Evolutionary conservation across 2,797 vertebrate species (phyloP).

Genomic region (Yasuhikotakia modesta): DNA sequence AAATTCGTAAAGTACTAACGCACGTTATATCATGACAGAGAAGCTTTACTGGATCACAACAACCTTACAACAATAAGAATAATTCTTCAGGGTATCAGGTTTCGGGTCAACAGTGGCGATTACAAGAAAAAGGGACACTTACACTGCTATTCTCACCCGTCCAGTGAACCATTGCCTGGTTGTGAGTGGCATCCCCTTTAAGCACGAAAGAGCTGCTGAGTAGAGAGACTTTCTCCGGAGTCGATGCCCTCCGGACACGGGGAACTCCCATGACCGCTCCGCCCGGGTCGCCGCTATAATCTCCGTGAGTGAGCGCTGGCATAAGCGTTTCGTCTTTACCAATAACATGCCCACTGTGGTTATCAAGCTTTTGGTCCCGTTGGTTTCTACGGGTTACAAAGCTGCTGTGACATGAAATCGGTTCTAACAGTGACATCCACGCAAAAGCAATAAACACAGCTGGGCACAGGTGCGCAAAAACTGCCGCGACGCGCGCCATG

Average conservation of each 20-base stretch:
- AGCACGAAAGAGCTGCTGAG: slow-evolving; percentile 96
- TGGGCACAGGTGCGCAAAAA: slow-evolving; percentile 68
- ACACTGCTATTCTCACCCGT: slow-evolving; percentile 99
- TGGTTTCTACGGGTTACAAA: slow-evolving; percentile 64
- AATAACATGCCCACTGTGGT: slow-evolving; percentile 45
- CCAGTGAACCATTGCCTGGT: slow-evolving; percentile 99
- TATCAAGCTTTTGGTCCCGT: slow-evolving; percentile 58
- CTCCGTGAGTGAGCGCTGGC: slow-evolving; percentile 49
- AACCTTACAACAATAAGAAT: neutral
- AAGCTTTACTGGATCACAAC: neutral
- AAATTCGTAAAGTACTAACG: neutral
- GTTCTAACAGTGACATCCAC: slow-evolving; percentile 70
- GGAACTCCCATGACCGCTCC: slow-evolving; percentile 49
- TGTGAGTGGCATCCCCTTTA: slow-evolving; percentile 94
- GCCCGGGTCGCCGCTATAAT: slow-evolving; percentile 54
- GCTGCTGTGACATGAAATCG: slow-evolving; percentile 66
- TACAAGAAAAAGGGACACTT: slow-evolving; percentile 71
- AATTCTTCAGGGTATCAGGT: neutral
- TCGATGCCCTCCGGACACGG: slow-evolving; percentile 73
- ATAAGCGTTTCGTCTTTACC: slow-evolving; percentile 59
- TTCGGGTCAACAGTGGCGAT: slow-evolving; percentile 6
- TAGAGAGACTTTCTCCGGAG: slow-evolving; percentile 82
- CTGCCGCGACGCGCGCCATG: slow-evolving; percentile 72
- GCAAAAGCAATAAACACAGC: slow-evolving; percentile 69
- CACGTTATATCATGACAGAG: neutral